Conservation (phyloP, 2,113 vertebrate genomes). For the Serilophus lunatus region DNA sequence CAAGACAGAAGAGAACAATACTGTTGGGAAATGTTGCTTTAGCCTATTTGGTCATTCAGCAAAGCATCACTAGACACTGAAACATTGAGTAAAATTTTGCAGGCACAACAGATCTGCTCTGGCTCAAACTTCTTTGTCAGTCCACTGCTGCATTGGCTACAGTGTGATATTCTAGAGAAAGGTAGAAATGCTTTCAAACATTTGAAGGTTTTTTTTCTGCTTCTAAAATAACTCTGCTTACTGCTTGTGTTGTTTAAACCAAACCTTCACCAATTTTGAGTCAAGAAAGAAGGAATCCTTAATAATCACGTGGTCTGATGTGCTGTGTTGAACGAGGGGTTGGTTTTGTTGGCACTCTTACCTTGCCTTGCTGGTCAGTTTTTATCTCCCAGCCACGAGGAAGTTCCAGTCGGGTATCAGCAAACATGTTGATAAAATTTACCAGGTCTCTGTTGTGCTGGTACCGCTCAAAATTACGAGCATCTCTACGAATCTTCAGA, state of each 20-base stretch:
- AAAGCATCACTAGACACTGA: not conserved
- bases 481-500: constrained; percentile 93
- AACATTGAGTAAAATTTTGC: not conserved
- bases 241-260: not conserved
- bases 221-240: not conserved
- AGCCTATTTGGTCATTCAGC: not conserved
- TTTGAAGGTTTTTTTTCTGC: not conserved
- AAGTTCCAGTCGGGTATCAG: constrained; percentile 90
- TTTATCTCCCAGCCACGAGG: constrained; percentile 98
- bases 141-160: not conserved
- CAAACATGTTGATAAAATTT: constrained; percentile 96
- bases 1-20: not conserved
- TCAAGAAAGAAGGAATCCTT: not conserved
- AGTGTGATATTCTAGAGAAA: not conserved
- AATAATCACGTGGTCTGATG: not conserved
- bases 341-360: constrained; percentile 31
- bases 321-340: not conserved
- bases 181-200: not conserved
- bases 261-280: not conserved
- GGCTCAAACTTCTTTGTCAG: not conserved
- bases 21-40: not conserved
- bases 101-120: not conserved
- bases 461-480: constrained; percentile 96
- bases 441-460: constrained; percentile 97
- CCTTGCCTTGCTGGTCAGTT: constrained; percentile 96